Percentiles rank a stretch among this genome's conserved stretches.
Evolutionary conservation across 1,140 invertebrate genomes (phyloP).

Genomic region (Lucilia sericata): DNA sequence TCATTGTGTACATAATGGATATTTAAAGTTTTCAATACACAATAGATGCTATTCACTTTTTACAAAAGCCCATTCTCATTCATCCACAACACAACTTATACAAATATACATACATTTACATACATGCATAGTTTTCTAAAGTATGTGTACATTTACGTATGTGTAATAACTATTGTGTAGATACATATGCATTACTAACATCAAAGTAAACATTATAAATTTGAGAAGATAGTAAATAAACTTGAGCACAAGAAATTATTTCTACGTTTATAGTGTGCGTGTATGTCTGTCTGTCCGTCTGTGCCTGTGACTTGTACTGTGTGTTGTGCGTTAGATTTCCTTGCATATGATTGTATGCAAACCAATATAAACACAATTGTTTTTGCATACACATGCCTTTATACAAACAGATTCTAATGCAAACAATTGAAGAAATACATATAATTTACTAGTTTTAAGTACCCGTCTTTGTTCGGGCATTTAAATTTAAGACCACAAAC

Average conservation of each 20-base stretch:
- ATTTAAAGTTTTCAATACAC: constrained; percentile 24
- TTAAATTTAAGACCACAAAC: no score
- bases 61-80: background rate
- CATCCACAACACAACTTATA: background rate
- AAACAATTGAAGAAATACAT: background rate
- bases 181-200: constrained; percentile 38
- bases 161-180: background rate
- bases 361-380: constrained; percentile 39
- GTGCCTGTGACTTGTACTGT: no score
- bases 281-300: background rate
- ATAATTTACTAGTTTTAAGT: no score
- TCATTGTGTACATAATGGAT: background rate
- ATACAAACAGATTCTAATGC: background rate
- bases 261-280: background rate
- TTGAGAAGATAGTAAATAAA: constrained; percentile 43
- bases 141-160: background rate
- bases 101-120: background rate
- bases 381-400: background rate
- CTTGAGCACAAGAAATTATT: constrained; percentile 25
- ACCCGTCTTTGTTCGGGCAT: no score
- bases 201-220: constrained; percentile 43
- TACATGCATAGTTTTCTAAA: background rate
- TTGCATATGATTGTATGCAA: constrained; percentile 2
- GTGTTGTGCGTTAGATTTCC: no score
- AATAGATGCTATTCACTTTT: background rate